A percentile compares a stretch with the other conserved stretches of the same genome.
Evolutionary conservation across 2,888 invertebrate species (phyloP).

Genomic region (Phalangium opilio): DNA sequence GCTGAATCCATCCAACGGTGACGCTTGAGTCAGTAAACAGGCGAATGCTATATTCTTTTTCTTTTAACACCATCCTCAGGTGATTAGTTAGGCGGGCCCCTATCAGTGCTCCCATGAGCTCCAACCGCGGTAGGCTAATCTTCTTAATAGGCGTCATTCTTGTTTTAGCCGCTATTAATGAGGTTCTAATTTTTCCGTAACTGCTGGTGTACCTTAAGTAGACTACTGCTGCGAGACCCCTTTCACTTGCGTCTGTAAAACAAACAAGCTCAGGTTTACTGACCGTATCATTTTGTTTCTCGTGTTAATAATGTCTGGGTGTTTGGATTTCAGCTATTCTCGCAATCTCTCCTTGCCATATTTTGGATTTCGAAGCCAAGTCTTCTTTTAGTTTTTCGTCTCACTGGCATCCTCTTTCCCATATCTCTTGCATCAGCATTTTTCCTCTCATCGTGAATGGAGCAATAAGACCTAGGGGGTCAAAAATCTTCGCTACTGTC

Average conservation of each 20-base stretch:
- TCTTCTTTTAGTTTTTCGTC: too few species aligned
- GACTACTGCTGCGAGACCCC: background rate
- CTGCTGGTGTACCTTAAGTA: background rate
- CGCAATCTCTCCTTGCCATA: too few species aligned
- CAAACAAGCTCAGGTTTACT: background rate
- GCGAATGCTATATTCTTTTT: background rate
- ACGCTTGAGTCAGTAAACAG: background rate
- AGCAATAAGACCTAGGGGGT: too few species aligned
- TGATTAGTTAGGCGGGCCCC: background rate
- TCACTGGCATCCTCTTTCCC: too few species aligned
- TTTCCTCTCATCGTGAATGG: too few species aligned
- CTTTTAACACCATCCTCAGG: background rate
- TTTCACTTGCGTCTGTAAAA: slow-evolving; percentile 3
- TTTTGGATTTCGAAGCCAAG: too few species aligned
- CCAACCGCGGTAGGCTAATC: slow-evolving; percentile 1
- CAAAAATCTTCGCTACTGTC: too few species aligned
- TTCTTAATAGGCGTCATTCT: slow-evolving; percentile 3
- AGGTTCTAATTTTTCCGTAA: background rate
- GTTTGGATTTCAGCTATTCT: too few species aligned
- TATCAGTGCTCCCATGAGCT: background rate
- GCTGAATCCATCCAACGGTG: background rate
- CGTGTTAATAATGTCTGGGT: too few species aligned
- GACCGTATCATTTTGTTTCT: too few species aligned
- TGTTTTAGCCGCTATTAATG: background rate
- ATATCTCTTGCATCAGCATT: too few species aligned